phyloP scores from a whole-genome alignment of 2,113 vertebrate species.

The Pomatorhinus ruficollis region DNA sequence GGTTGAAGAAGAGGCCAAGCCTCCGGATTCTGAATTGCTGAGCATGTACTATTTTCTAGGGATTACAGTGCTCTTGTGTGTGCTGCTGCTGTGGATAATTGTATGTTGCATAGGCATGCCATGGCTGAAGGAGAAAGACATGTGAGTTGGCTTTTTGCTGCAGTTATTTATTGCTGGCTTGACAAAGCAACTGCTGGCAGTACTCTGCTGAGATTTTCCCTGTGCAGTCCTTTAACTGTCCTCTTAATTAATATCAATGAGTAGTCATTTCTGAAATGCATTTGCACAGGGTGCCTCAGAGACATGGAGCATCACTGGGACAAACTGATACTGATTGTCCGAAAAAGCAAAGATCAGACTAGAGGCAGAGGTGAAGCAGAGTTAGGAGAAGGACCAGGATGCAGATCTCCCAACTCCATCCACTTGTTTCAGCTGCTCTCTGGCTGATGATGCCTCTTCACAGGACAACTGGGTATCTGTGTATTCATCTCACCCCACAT shows the following conservation, averaged over 20 bases:
- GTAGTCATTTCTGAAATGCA: neutral
- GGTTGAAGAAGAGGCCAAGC: neutral
- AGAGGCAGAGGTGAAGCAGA: neutral
- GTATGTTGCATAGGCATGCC: neutral
- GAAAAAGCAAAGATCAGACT: neutral
- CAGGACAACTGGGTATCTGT: neutral
- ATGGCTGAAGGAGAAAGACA: neutral
- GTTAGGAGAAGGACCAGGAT: neutral
- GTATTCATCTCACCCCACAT: neutral
- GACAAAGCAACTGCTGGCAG: neutral
- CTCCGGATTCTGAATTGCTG: rapidly evolving
- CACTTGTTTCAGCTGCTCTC: neutral
- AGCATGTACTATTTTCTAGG: neutral
- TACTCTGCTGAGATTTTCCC: neutral
- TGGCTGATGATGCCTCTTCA: neutral
- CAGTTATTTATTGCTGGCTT: neutral
- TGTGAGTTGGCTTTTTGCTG: neutral
- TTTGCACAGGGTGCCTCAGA: neutral
- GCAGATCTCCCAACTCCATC: neutral
- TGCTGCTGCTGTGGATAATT: neutral
- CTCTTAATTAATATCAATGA: neutral
- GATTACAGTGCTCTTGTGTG: neutral
- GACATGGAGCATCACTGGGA: neutral
- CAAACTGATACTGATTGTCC: neutral
- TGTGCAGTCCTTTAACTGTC: neutral